Evolutionary conservation across 2,113 vertebrate species (phyloP), one percentile per base, ranked within the genome.

Genomic region (Puma concolor): DNA sequence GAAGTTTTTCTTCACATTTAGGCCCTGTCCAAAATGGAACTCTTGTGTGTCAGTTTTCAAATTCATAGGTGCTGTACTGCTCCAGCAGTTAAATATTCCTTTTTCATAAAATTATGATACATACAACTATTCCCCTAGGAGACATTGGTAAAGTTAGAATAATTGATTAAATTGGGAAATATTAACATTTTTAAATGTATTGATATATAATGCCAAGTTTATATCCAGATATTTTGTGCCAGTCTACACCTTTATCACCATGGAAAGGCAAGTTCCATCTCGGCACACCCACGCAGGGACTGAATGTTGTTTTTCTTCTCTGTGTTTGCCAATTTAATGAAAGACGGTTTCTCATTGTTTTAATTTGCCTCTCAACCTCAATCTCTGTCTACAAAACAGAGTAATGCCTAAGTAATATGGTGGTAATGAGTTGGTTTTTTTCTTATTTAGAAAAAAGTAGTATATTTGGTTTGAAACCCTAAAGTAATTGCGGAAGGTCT

Each of bases 361-460:
- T 88, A 71, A 50, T 72, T 88, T 38, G 31, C 36, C 33, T 72
- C 41, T 79, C 69, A 94, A 41, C 33, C 36, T 77, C 4, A 88
- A 29, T 71, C 13, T 83, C 14, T 74, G 5, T 54, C n/a, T 63
- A 41, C 23, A 67, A 69, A 90, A 71, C 16, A 79, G 44, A 44
- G 44, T 44, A 44, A 50, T 92, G 3, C 13, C 12, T 60, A 63
- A 79, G 29, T 76, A 86, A 54, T 36, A 80, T 29, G 12, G 80
- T 82, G 17, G 27, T 4, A 14, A 31, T 36, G 74, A 86, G 19
- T 69, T 83, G 15, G 54, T 80, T 85, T 48, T 48, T 69, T 64
- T 88, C 81, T 33, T 52, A 38, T 71, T 92, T 48, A 77, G 60
- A 44, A 71, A 88, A 77, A 63, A n/a, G 38, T 82, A 13, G 31